Conservation (phyloP, 1,140 invertebrate species). For the Conus betulinus region DNA sequence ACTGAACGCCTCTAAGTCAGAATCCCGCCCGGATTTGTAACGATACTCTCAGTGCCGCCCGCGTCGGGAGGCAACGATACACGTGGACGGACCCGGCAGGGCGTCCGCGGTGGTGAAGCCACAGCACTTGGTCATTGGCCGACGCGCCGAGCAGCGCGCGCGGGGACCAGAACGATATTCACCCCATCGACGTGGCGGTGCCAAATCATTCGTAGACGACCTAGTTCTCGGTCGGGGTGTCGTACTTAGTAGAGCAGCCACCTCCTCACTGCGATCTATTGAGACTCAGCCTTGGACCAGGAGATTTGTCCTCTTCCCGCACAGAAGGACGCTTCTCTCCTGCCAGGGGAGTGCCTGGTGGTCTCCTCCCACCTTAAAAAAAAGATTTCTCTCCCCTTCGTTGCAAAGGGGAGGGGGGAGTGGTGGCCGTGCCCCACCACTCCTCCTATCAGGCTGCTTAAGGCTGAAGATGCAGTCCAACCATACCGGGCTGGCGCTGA, state of each 20-base stretch:
- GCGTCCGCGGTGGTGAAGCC: constrained; percentile 49
- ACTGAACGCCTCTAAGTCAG: constrained; percentile 87
- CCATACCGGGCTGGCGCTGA: too few species aligned
- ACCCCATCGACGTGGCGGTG: constrained; percentile 68
- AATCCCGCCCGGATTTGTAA: constrained; percentile 76
- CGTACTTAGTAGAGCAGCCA: constrained; percentile 72
- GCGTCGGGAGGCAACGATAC: constrained; percentile 67
- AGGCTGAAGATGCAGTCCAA: too few species aligned
- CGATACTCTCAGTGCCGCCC: constrained; percentile 57
- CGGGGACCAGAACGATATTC: constrained; percentile 57
- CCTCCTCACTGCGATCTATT: too few species aligned
- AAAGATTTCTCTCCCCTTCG: too few species aligned
- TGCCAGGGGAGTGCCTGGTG: too few species aligned
- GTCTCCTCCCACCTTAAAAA: too few species aligned
- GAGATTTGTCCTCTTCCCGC: too few species aligned
- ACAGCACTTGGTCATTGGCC: constrained; percentile 44
- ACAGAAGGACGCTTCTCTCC: too few species aligned
- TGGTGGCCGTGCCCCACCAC: too few species aligned
- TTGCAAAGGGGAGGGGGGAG: too few species aligned
- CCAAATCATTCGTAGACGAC: constrained; percentile 78
- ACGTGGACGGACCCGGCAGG: constrained; percentile 33
- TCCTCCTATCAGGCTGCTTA: too few species aligned
- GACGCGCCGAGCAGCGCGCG: constrained; percentile 26
- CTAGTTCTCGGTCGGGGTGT: constrained; percentile 75
- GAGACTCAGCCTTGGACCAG: too few species aligned